A percentile compares a stretch with the other conserved stretches of the same genome.
Evolutionary conservation across 1,140 invertebrate genomes (phyloP).

Genomic region (Mamestra configurata): DNA sequence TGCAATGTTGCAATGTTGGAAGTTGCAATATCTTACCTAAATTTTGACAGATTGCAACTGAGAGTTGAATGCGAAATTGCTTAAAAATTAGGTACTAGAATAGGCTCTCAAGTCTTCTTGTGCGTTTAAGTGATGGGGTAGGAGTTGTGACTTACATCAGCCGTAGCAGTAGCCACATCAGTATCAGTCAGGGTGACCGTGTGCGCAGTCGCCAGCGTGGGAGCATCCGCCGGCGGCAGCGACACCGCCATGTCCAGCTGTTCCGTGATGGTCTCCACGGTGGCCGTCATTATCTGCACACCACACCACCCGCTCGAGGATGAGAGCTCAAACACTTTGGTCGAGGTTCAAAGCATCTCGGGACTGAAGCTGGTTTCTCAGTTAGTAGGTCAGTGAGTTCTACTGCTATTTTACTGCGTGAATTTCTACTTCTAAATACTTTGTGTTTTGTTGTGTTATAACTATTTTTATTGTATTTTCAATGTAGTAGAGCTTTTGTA

Average conservation of each 20-base stretch:
- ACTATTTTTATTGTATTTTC: background rate
- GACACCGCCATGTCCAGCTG: slow-evolving; percentile 95
- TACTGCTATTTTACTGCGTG: slow-evolving; percentile 1
- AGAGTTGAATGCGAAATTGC: too few relatives aligned
- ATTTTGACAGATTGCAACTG: too few relatives aligned
- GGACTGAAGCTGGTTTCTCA: background rate
- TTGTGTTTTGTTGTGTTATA: too few relatives aligned
- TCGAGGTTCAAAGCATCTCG: background rate
- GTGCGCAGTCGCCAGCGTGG: slow-evolving; percentile 93
- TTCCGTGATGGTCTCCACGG: slow-evolving; percentile 97
- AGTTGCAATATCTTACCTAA: too few relatives aligned
- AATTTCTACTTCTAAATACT: slow-evolving; percentile 14
- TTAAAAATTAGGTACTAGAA: too few relatives aligned
- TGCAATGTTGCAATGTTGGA: too few relatives aligned
- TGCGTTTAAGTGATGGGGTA: too few relatives aligned
- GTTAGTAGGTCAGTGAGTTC: background rate
- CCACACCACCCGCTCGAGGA: slow-evolving; percentile 1
- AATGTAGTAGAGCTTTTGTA: background rate
- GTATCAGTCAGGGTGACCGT: slow-evolving; percentile 96
- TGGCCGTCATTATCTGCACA: slow-evolving; percentile 96
- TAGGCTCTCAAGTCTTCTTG: too few relatives aligned
- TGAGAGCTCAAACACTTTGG: background rate
- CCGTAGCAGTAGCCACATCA: slow-evolving; percentile 92
- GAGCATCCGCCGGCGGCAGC: slow-evolving; percentile 93
- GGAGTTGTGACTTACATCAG: slow-evolving; percentile 69